Base-by-base conservation (phyloP, 2,797 vertebrate species). In the Smutsia gigantea region DNA sequence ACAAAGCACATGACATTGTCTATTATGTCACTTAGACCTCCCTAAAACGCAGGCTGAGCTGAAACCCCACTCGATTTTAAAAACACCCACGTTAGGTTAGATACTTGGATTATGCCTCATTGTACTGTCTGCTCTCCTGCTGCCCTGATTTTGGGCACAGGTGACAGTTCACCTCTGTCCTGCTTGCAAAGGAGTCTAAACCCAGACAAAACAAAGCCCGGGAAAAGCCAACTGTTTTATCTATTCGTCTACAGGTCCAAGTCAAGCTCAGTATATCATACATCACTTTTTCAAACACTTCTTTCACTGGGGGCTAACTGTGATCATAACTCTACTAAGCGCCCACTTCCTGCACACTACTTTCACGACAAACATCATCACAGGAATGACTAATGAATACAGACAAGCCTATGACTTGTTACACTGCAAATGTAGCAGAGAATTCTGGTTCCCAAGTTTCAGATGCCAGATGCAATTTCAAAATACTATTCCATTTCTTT, bases 401-500 rank as follows among this genome's bases (percentile, higher is more conserved):
- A 5, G 13, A 78, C 15, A 59, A 29, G 31, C 53, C 61, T 72
- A 75, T 23, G 81, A 25, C 63, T 63, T 66, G 68, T 57, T 14
- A 46, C 27, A 75, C 59, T 59, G 46, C 53, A 78, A 79, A 83
- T 31, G 17, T 59, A 78, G 74, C 64, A 64, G 42, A 72, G 87
- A 59, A 91, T 75, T 82, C 69, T 78, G 68, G 89, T 37, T 59
- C 51, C 37, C 46, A 74, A 91, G 63, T 68, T 81, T 82, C 68
- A 89, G 53, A 83, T 31, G 82, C 51, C 61, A 90, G 18, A 82
- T 46, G 7, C 23, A 63, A 71, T 77, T 90, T 95, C 55, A 96
- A 95, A 96, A 87, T 55, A n/a, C 68, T 19, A 92, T 19, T 23
- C 23, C 81, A 69, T 68, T 90, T 87, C 42, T 93, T 96, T 93